phyloP scores from a whole-genome alignment of 1,140 invertebrate species.

The Formica exsecta region DNA sequence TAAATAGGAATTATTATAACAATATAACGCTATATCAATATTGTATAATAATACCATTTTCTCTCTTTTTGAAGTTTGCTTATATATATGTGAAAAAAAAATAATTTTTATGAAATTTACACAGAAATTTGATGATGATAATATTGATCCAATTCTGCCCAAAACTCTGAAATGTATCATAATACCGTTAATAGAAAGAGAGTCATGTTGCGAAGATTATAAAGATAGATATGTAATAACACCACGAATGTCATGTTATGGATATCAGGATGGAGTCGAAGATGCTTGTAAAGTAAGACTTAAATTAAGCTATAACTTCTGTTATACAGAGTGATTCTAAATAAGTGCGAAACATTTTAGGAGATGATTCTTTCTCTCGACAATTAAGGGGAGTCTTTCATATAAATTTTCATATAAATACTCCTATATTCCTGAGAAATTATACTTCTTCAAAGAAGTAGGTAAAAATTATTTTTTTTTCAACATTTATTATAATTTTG shows the following conservation, averaged over 20 bases:
- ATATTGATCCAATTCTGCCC: slow-evolving; percentile 36
- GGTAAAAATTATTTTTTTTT: too few species aligned
- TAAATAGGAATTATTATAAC: slow-evolving; percentile 32
- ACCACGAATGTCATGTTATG: slow-evolving; percentile 74
- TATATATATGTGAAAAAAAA: not conserved
- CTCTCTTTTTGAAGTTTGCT: not conserved
- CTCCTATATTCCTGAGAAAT: too few species aligned
- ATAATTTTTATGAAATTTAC: slow-evolving; percentile 16
- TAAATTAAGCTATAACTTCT: not conserved
- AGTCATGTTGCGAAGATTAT: slow-evolving; percentile 69
- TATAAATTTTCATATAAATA: too few species aligned
- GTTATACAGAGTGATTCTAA: not conserved
- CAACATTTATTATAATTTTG: too few species aligned
- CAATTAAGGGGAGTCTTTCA: too few species aligned
- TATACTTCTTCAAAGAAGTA: too few species aligned
- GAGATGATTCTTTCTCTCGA: too few species aligned
- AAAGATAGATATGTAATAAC: slow-evolving; percentile 54
- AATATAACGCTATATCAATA: not conserved
- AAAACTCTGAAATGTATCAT: slow-evolving; percentile 58
- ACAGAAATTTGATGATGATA: not conserved
- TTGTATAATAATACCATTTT: not conserved
- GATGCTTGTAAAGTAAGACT: slow-evolving; percentile 79
- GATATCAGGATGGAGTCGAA: slow-evolving; percentile 69
- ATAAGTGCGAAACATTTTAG: too few species aligned
- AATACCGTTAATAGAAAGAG: slow-evolving; percentile 67